Evolutionary conservation across 2,797 vertebrate species (phyloP).

Genomic region (Synaphobranchus kaupii): DNA sequence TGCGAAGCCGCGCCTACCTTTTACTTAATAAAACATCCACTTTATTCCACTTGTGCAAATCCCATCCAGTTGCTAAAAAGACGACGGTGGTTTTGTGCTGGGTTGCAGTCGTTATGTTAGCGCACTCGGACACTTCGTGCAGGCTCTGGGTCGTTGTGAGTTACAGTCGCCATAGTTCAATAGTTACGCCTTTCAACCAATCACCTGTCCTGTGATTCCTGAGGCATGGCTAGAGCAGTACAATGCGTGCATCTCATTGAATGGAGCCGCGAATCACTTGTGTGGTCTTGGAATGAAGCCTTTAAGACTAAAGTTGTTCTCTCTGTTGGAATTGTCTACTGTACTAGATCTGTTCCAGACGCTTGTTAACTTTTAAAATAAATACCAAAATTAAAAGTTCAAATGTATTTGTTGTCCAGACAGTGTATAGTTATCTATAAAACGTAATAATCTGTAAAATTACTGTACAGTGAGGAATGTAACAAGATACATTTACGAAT

Average conservation of each 20-base stretch:
- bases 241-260: constrained; percentile 2
- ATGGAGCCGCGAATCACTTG: neutral
- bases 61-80: neutral
- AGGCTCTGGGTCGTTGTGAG: neutral
- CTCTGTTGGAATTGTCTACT: neutral
- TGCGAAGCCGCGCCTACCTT: neutral
- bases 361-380: neutral
- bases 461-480: too few relatives aligned
- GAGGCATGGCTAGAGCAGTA: constrained; percentile 18
- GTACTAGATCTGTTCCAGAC: neutral
- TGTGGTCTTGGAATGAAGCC: neutral
- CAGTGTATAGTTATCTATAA: neutral
- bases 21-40: neutral
- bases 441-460: too few relatives aligned
- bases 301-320: neutral
- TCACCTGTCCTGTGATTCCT: constrained; percentile 44
- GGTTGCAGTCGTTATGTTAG: neutral
- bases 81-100: neutral
- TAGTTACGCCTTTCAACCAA: constrained; percentile 30
- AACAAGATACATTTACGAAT: too few relatives aligned
- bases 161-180: constrained; percentile 24
- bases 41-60: neutral
- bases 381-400: neutral
- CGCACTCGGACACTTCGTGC: neutral
- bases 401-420: neutral